Percentiles rank a stretch among this genome's conserved stretches.
phyloP scores from a whole-genome alignment of 2,888 invertebrate genomes.

The Eilema depressum region DNA sequence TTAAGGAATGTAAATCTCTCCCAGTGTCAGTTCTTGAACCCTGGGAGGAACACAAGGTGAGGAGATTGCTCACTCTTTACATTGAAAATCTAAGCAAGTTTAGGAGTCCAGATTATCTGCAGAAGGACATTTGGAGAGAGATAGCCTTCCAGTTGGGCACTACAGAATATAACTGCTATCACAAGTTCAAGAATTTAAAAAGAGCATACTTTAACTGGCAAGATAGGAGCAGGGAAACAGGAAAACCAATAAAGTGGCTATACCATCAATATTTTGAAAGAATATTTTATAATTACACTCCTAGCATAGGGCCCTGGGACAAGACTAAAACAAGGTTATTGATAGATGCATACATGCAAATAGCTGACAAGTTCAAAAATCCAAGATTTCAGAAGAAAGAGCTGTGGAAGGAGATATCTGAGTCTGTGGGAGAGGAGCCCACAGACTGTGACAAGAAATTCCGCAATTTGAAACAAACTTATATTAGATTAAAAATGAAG shows the following conservation, averaged over 20 bases:
- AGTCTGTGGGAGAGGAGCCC: slow-evolving; percentile 67
- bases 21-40: slow-evolving; percentile 68
- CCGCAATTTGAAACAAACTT: slow-evolving; percentile 80
- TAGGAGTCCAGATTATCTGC: slow-evolving; percentile 65
- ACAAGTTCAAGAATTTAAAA: slow-evolving; percentile 80
- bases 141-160: slow-evolving; percentile 73
- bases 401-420: slow-evolving; percentile 76
- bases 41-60: slow-evolving; percentile 78
- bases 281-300: slow-evolving; percentile 76
- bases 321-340: slow-evolving; percentile 69
- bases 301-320: slow-evolving; percentile 71
- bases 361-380: slow-evolving; percentile 75
- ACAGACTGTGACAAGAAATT: slow-evolving; percentile 78
- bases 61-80: slow-evolving; percentile 71
- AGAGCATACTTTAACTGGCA: slow-evolving; percentile 76
- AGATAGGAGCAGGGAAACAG: slow-evolving; percentile 67
- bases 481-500: slow-evolving; percentile 71
- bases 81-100: slow-evolving; percentile 75
- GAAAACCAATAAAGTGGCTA: slow-evolving; percentile 76
- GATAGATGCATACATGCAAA: slow-evolving; percentile 71
- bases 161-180: slow-evolving; percentile 78
- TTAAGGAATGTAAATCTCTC: slow-evolving; percentile 73
- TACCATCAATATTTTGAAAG: slow-evolving; percentile 78
- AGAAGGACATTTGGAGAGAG: slow-evolving; percentile 81
- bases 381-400: slow-evolving; percentile 78